Base-by-base conservation (phyloP, 1,140 invertebrate species). In the Pomacea maculata region DNA sequence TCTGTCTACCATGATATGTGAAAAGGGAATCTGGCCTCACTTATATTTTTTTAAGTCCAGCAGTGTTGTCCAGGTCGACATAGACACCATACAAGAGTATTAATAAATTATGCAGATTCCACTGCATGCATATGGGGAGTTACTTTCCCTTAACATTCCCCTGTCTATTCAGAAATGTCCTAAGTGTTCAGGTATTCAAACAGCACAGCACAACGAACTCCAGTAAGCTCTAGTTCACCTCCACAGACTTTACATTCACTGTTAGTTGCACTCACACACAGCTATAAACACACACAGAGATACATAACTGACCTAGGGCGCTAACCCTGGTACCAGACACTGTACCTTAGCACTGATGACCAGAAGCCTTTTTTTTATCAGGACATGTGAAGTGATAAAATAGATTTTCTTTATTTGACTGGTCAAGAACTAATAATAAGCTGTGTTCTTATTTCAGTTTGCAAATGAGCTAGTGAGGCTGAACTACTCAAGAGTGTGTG, bases 391-490 rank as follows among this genome's bases (percentile, higher is more conserved):
- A 55, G 34, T 15, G 21, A 19, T 10, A 63, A 11, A 55, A 68
- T 29, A 55, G 80, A 83, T 78, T 71, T 25, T 25, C 25, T 25
- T 61, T 45, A 45, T 45, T 45, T 45, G 34, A 45, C 34, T 45
- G 54, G 21, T 84, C 86, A 82, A 76, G 75, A 67, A 63, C 54
- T 77, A 82, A 82, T 64, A 76, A 79, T 55, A 64, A 17, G 74
- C 45, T 70, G 78, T 89, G 88, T 96, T 81, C 83, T 80, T 81
- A 65, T 88, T 91, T 79, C 87, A 93, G 92, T 93, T 93, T 91
- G 92, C 93, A 7, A 91, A 92, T 84, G 87, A 88, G 63, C 86
- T 93, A n/a, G 85, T 93, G n/a, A 78, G 88, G 29, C 83, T 93
- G 45, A 91, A 91, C 73, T 93, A 91, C 84, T 88, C 89, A 19